phyloP scores from a whole-genome alignment of 2,888 invertebrate genomes.

The Melipona beecheii region DNA sequence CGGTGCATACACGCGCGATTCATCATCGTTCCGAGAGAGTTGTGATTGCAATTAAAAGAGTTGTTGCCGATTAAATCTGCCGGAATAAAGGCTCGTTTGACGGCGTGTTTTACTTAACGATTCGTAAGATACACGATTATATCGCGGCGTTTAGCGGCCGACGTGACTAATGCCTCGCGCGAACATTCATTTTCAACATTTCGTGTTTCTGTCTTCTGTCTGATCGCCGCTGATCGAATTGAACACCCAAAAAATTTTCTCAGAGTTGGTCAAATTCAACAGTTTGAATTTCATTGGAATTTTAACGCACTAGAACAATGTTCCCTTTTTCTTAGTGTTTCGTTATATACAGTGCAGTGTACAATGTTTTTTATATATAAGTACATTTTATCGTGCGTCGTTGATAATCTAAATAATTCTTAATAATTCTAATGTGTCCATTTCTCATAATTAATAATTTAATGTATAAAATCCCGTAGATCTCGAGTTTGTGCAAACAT shows the following conservation, averaged over 20 bases:
- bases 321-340: too few species aligned
- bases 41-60: constrained; percentile 8
- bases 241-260: not conserved
- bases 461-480: too few species aligned
- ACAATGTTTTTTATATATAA: too few species aligned
- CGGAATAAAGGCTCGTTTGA: constrained; percentile 7
- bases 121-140: constrained; percentile 73
- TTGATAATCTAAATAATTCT: too few species aligned
- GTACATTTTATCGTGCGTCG: too few species aligned
- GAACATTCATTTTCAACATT: constrained; percentile 21
- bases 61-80: constrained; percentile 30
- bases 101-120: constrained; percentile 47
- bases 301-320: too few species aligned
- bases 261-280: not conserved
- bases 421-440: too few species aligned
- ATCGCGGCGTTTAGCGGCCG: constrained; percentile 63
- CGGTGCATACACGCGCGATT: not conserved
- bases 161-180: constrained; percentile 15
- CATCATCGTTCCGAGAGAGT: constrained; percentile 15
- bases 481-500: too few species aligned
- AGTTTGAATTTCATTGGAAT: too few species aligned
- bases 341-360: too few species aligned
- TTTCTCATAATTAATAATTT: too few species aligned
- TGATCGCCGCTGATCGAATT: not conserved
- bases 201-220: not conserved